Evolutionary conservation across 2,113 vertebrate species (phyloP).

Genomic region (Rhabdomys dilectus): DNA sequence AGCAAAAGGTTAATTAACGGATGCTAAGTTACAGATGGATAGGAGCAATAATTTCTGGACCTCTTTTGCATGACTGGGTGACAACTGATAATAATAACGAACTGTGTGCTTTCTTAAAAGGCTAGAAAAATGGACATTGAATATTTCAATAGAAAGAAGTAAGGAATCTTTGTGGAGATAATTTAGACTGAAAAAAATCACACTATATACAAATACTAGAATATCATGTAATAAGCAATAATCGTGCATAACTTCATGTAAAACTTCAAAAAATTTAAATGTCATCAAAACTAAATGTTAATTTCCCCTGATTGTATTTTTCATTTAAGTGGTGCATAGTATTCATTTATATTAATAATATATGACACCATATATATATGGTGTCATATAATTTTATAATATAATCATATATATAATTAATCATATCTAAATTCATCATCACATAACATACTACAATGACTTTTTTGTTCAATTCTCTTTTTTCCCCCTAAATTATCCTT

Average conservation of each 20-base stretch:
- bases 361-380: not conserved
- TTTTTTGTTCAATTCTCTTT: not conserved
- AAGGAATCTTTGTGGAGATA: not conserved
- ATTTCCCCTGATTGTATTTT: not conserved
- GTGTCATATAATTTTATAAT: too few relatives aligned
- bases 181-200: not conserved
- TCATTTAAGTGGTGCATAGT: not conserved
- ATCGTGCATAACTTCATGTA: not conserved
- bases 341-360: not conserved
- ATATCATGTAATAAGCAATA: not conserved
- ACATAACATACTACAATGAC: not conserved
- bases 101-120: not conserved
- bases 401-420: too few relatives aligned
- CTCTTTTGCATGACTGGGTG: not conserved
- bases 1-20: not conserved
- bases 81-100: not conserved
- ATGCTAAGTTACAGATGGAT: not conserved
- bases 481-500: too few relatives aligned
- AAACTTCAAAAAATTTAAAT: not conserved
- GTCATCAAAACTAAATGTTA: not conserved
- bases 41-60: not conserved
- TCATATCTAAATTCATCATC: not conserved
- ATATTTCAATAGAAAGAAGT: not conserved
- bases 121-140: not conserved
- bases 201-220: not conserved